Percentiles rank a stretch among this genome's conserved stretches.
Evolutionary conservation across 2,888 invertebrate species (phyloP).

Genomic region (Dicroscelio sp.): DNA sequence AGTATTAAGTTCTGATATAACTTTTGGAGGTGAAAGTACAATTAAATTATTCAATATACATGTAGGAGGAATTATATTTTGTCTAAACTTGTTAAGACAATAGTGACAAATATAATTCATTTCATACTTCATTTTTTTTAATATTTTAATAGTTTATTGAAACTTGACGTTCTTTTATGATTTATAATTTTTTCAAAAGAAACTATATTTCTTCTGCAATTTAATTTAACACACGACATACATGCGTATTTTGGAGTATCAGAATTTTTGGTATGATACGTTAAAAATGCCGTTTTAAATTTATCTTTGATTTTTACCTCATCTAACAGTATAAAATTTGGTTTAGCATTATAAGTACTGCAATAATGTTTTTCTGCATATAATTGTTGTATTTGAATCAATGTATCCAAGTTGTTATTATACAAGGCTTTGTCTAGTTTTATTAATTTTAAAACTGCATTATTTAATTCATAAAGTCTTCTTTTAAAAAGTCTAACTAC

Average conservation of each 20-base stretch:
- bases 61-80: slow-evolving; percentile 82
- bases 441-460: background rate
- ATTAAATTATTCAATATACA: slow-evolving; percentile 85
- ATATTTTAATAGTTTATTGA: background rate
- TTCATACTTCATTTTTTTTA: background rate
- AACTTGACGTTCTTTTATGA: background rate
- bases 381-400: background rate
- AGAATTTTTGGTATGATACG: background rate
- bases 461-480: background rate
- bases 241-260: background rate
- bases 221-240: background rate
- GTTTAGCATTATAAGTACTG: background rate
- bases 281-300: background rate
- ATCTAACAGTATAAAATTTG: background rate
- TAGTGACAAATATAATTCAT: slow-evolving; percentile 59
- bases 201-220: background rate
- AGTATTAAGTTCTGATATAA: background rate
- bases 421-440: background rate
- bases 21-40: slow-evolving; percentile 34
- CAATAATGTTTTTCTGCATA: background rate
- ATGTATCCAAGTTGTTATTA: background rate
- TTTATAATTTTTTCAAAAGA: background rate
- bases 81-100: slow-evolving; percentile 76
- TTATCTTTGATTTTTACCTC: background rate
- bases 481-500: background rate